Base-by-base conservation (phyloP, 2,113 vertebrate species). In the Pheucticus melanocephalus region DNA sequence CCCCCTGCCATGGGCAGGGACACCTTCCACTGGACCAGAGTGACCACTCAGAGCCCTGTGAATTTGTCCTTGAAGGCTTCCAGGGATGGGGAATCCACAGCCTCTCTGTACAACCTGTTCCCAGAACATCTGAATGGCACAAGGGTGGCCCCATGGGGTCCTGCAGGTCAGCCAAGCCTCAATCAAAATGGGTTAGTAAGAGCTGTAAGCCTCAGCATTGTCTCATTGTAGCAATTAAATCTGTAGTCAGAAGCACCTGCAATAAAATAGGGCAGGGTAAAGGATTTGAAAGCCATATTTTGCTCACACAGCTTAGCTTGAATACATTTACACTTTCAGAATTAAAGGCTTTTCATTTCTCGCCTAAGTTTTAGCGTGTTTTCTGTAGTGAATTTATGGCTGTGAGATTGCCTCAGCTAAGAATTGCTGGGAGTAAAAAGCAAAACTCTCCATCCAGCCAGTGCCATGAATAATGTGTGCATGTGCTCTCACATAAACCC, bases 281-380 rank as follows among this genome's bases (percentile, higher is more conserved):
- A 31, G 68, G 71, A 81, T 63, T 39, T 19, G 30, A 76, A 70
- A 93, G 86, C 51, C 79, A 57, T 51, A 61, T 77, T 86, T 83
- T 91, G 48, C 90, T 93, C 79, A 65, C 87, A 85, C 22, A 69
- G 85, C 71, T 88, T 12, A 82, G 70, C n/a, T 18, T 72, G 87
- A 81, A 92, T 92, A 81, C 35, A 95, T 96, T 95, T 85, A 13
- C 91, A 96, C 93, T 59, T 93, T 56, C 33, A 69, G 51, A 92
- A 86, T 77, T 72, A 87, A 94, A 91, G 77, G 85, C 80, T 92
- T 94, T 81, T 71, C 64, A 72, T 93, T 83, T 93, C 80, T 97
- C 69, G 4, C 87, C 89, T 84, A 17, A 80, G 59, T 80, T 82
- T 82, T 73, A 72, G 22, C 93, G 54, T 68, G 76, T 83, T 95